These are phyloP conservation scores for Zhuqinia jingwanae DNA, from an alignment of 2,888 invertebrate species.

Conservation along the genomic window DNA sequence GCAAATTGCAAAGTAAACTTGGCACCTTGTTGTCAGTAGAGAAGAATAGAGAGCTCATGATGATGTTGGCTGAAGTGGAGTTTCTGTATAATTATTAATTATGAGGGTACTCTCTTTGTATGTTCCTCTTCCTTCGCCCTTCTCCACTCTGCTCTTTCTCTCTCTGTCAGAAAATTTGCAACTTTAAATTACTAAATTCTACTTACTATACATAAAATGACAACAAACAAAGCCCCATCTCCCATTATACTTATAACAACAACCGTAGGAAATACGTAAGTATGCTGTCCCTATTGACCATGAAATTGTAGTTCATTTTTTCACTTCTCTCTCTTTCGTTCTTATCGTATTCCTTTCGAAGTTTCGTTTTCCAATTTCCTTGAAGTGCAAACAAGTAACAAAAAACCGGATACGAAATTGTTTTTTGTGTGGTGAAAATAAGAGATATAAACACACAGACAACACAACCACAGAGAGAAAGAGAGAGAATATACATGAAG, in stretches of 20 bases:
- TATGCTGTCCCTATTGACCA: neutral
- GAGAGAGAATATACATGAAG: too few species aligned
- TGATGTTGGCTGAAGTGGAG: too few species aligned
- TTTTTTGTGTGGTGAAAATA: conserved; percentile 25
- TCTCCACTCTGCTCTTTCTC: too few species aligned
- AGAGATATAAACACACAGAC: too few species aligned
- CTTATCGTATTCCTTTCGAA: conserved; percentile 15
- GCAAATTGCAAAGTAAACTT: too few species aligned
- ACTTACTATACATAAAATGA: neutral
- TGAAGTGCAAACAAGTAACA: conserved; percentile 15
- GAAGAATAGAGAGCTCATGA: too few species aligned
- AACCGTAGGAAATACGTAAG: too few species aligned
- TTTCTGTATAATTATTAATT: too few species aligned
- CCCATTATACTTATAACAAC: neutral
- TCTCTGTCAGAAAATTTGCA: neutral
- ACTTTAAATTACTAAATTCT: neutral
- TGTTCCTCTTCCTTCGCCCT: neutral
- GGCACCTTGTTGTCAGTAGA: too few species aligned
- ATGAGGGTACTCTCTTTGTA: too few species aligned
- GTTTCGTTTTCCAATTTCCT: conserved; percentile 54
- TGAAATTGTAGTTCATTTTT: neutral
- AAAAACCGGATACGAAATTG: conserved; percentile 51
- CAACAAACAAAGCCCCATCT: neutral
- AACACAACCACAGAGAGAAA: too few species aligned
- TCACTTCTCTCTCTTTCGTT: neutral